Percentiles rank a stretch among this genome's conserved stretches.
Evolutionary conservation across 53 echinoderm and acorn worm species (phyloP).

Genomic region (Actinopyga echinites): DNA sequence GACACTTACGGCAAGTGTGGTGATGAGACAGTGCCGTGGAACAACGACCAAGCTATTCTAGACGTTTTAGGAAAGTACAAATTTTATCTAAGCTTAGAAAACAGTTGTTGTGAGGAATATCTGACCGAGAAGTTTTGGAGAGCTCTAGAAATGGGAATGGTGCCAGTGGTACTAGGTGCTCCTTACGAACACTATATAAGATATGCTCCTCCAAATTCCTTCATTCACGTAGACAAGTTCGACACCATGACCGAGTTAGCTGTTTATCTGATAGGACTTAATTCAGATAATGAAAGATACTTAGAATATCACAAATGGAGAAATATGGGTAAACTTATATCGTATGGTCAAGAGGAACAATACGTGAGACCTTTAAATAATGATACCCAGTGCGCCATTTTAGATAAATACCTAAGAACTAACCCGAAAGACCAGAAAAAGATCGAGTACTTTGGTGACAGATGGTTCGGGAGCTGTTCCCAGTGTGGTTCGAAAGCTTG

Average conservation of each 20-base stretch:
- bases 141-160: conserved; percentile 18
- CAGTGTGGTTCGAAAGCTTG: conserved; percentile 20
- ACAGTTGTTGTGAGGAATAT: conserved; percentile 39
- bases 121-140: conserved; percentile 42
- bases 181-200: conserved; percentile 15
- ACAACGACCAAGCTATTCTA: not conserved
- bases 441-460: conserved; percentile 9
- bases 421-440: conserved; percentile 3
- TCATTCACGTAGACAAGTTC: conserved; percentile 39
- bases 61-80: conserved; percentile 18
- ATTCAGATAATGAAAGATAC: conserved; percentile 3
- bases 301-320: conserved; percentile 25
- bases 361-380: conserved; percentile 31
- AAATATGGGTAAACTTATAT: conserved; percentile 21
- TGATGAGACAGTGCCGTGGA: not conserved
- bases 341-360: conserved; percentile 25
- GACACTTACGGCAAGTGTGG: conserved; percentile 31
- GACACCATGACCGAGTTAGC: conserved; percentile 7
- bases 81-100: conserved; percentile 36
- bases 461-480: conserved; percentile 19
- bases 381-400: conserved; percentile 24
- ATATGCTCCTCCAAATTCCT: conserved; percentile 29
- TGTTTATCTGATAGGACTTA: not conserved
- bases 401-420: conserved; percentile 1
- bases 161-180: conserved; percentile 28